Percentiles rank a stretch among this genome's conserved stretches.
Evolutionary conservation across 1,140 invertebrate genomes (phyloP).

Genomic region (Brachionus calyciflorus): DNA sequence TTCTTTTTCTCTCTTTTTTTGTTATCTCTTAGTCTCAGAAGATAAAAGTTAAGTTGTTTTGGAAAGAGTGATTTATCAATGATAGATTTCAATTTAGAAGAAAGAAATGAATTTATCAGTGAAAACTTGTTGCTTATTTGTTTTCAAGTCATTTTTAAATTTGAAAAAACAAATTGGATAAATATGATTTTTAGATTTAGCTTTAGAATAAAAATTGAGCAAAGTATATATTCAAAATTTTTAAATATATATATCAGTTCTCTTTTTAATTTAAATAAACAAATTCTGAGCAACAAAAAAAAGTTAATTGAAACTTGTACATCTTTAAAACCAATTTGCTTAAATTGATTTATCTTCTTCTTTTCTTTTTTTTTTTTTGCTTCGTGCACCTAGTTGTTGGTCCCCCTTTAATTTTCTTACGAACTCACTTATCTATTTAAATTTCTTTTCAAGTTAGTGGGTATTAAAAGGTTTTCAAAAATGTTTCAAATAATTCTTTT

Average conservation of each 20-base stretch:
- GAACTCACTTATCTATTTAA: slow-evolving; percentile 17
- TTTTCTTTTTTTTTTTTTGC: not conserved
- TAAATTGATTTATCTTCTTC: slow-evolving; percentile 13
- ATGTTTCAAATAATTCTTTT: slow-evolving; percentile 5
- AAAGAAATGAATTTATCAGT: too few species aligned
- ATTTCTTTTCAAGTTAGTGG: not conserved
- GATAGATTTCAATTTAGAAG: slow-evolving; percentile 13
- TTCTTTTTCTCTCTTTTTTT: too few species aligned
- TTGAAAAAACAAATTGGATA: too few species aligned
- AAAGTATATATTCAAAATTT: too few species aligned
- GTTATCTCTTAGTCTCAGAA: too few species aligned
- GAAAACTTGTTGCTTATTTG: not conserved
- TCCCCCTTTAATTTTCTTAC: not conserved
- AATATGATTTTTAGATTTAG: too few species aligned
- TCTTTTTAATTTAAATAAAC: slow-evolving; percentile 1
- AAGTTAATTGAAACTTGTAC: slow-evolving; percentile 31
- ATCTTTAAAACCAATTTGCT: slow-evolving; percentile 40
- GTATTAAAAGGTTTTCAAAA: slow-evolving; percentile 37
- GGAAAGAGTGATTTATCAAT: slow-evolving; percentile 36
- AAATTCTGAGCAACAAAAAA: slow-evolving; percentile 1
- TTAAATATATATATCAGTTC: slow-evolving; percentile 3
- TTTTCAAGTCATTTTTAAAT: not conserved
- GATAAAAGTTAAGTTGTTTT: too few species aligned
- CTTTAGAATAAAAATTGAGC: too few species aligned
- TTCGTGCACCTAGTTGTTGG: slow-evolving; percentile 39